Percentiles rank a stretch among this genome's conserved stretches.
Conservation (phyloP, 2,888 invertebrate species). For the Nasonovia ribisnigri region DNA sequence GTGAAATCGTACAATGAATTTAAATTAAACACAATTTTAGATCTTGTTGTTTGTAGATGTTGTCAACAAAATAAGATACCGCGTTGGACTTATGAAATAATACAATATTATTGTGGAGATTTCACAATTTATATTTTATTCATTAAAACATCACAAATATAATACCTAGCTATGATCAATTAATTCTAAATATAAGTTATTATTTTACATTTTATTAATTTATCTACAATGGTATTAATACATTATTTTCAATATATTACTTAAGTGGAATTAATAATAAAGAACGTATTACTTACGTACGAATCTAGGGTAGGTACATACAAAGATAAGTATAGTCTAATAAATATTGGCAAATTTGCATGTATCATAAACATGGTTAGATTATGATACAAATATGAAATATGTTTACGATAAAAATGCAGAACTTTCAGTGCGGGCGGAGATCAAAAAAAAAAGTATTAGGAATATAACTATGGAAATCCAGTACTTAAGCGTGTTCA, state of each 20-base stretch:
- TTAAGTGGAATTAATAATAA: neutral
- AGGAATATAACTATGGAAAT: too few species aligned
- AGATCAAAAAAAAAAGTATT: too few species aligned
- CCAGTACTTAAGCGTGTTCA: too few species aligned
- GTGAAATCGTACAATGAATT: neutral
- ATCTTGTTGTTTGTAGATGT: neutral
- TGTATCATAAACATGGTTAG: too few species aligned
- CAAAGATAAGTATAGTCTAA: too few species aligned
- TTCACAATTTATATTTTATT: neutral
- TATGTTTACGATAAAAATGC: too few species aligned
- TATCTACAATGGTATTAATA: neutral
- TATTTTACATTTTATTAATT: neutral
- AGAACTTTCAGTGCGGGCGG: too few species aligned
- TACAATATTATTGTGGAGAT: neutral
- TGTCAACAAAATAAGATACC: neutral
- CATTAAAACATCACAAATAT: neutral
- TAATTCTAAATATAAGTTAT: neutral
- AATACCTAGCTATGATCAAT: neutral
- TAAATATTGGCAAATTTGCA: too few species aligned
- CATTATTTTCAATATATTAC: neutral
- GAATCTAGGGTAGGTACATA: too few species aligned
- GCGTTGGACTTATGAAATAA: neutral
- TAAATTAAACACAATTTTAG: neutral
- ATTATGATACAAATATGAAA: too few species aligned
- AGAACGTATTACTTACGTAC: neutral